These are phyloP conservation scores for Delichon dasypus DNA, from an alignment of 2,797 vertebrate species.

Conservation along the genomic window DNA sequence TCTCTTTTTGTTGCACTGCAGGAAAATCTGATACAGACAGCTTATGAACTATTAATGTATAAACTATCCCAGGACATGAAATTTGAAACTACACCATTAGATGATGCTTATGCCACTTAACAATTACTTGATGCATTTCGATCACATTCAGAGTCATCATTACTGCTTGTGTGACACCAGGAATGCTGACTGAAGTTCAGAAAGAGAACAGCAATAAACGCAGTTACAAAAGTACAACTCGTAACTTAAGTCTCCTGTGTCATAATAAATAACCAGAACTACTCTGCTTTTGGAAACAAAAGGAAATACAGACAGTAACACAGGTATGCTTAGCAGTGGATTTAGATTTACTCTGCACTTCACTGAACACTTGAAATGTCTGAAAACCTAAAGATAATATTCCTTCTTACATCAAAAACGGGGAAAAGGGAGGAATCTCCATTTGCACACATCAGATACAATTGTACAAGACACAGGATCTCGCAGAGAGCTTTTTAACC, in stretches of 20 bases:
- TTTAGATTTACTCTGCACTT: background rate
- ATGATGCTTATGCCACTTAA: background rate
- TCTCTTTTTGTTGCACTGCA: background rate
- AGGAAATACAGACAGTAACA: background rate
- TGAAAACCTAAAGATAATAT: background rate
- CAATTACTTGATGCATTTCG: background rate
- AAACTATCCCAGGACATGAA: background rate
- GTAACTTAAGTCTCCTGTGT: background rate
- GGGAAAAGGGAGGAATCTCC: background rate
- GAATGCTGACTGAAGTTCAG: background rate
- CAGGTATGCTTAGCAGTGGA: background rate
- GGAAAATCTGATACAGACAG: background rate
- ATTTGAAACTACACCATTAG: background rate
- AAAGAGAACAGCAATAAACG: background rate
- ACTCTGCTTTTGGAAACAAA: background rate
- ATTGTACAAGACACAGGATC: rapidly evolving
- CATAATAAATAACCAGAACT: background rate
- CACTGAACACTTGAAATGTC: background rate
- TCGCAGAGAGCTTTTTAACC: background rate
- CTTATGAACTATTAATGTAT: background rate
- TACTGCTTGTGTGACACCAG: background rate
- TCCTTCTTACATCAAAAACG: background rate
- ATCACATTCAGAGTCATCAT: background rate
- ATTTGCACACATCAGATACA: background rate
- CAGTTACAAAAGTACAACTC: background rate